These are phyloP conservation scores for Papilio glaucus DNA, from an alignment of 1,140 invertebrate species.

Conservation along the genomic window DNA sequence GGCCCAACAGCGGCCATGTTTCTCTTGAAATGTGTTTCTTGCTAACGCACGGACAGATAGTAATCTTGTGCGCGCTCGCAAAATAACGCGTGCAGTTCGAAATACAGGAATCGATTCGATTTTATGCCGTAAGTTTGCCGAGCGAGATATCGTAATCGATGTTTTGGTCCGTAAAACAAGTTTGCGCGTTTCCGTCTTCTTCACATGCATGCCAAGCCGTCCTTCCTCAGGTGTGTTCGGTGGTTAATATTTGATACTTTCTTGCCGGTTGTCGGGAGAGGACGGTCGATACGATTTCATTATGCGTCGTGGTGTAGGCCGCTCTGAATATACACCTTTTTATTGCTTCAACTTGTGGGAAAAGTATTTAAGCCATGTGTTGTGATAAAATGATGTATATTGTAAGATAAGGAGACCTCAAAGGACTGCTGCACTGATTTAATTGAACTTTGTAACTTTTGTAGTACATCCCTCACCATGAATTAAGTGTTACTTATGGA, in stretches of 20 bases:
- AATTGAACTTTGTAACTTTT: no score
- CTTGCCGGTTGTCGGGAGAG: slow-evolving; percentile 67
- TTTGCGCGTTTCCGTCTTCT: slow-evolving; percentile 55
- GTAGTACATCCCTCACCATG: no score
- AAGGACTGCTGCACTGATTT: no score
- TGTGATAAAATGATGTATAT: background rate
- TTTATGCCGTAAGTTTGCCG: slow-evolving; percentile 44
- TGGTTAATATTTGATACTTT: slow-evolving; percentile 82
- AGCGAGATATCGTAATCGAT: slow-evolving; percentile 41
- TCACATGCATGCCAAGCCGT: slow-evolving; percentile 71
- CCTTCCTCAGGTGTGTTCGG: slow-evolving; percentile 76
- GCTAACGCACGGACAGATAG: slow-evolving; percentile 76
- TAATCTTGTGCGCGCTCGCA: slow-evolving; percentile 64
- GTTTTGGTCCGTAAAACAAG: slow-evolving; percentile 40
- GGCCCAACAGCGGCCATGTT: slow-evolving; percentile 74
- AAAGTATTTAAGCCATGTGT: slow-evolving; percentile 23
- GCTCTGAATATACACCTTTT: slow-evolving; percentile 48
- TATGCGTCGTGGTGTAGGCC: slow-evolving; percentile 49
- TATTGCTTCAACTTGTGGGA: slow-evolving; percentile 29
- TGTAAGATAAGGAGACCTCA: background rate
- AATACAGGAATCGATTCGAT: slow-evolving; percentile 45
- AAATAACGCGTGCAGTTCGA: slow-evolving; percentile 56
- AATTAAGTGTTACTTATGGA: no score
- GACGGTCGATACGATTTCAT: slow-evolving; percentile 52
- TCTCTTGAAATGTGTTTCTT: slow-evolving; percentile 81